Conservation (phyloP, 2,888 invertebrate genomes). For the Eupithecia dodoneata region DNA sequence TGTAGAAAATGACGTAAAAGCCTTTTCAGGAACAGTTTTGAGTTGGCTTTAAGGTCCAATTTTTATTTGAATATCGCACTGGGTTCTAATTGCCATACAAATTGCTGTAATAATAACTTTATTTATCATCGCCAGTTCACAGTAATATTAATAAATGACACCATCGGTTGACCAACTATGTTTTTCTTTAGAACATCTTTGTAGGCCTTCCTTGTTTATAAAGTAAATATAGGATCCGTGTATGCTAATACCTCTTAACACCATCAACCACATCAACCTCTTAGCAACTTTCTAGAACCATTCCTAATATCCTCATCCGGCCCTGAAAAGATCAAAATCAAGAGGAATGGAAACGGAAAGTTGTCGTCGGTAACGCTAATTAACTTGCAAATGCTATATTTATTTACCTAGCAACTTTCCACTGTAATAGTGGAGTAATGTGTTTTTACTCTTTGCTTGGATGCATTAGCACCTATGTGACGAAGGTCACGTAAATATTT, state of each 20-base stretch:
- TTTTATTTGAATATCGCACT: neutral
- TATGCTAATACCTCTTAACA: neutral
- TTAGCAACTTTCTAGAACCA: slow-evolving; percentile 17
- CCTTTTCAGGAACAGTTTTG: neutral
- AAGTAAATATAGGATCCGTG: neutral
- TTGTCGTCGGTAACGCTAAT: slow-evolving; percentile 66
- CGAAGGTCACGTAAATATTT: slow-evolving; percentile 37
- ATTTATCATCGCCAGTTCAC: neutral
- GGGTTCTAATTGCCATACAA: neutral
- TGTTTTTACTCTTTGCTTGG: slow-evolving; percentile 30
- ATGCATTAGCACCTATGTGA: slow-evolving; percentile 42
- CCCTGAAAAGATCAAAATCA: slow-evolving; percentile 50
- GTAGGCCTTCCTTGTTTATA: neutral
- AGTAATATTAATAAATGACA: neutral
- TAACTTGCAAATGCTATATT: slow-evolving; percentile 62
- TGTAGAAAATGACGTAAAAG: neutral
- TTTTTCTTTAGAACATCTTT: neutral
- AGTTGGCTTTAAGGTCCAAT: neutral
- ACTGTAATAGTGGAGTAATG: slow-evolving; percentile 55
- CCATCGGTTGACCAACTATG: neutral
- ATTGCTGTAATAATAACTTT: no score
- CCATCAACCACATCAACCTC: neutral
- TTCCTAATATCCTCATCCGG: slow-evolving; percentile 11
- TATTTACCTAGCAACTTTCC: slow-evolving; percentile 58
- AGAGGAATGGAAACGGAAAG: slow-evolving; percentile 66